Evolutionary conservation across 2,888 invertebrate genomes (phyloP).

Genomic region (Cosmia pyralina): DNA sequence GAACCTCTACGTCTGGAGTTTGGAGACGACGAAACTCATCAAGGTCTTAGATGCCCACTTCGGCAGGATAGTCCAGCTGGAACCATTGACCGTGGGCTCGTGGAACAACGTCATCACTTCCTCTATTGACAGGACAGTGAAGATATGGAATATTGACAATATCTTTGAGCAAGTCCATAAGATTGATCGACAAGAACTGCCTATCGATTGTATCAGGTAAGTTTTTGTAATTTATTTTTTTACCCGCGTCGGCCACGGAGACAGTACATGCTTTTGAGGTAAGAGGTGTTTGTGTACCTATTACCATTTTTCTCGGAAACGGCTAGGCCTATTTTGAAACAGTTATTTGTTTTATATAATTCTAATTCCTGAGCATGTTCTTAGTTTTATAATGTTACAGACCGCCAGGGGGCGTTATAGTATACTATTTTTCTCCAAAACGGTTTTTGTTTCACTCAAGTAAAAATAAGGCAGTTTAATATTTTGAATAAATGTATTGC

Average conservation of each 20-base stretch:
- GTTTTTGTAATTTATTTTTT: background rate
- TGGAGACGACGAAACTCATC: constrained; percentile 94
- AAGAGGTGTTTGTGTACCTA: too few species aligned
- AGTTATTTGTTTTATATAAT: too few species aligned
- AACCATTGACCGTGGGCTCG: constrained; percentile 95
- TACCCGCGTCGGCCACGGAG: background rate
- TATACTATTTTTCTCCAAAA: too few species aligned
- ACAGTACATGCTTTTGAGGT: too few species aligned
- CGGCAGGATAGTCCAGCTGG: constrained; percentile 97
- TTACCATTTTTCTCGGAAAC: too few species aligned
- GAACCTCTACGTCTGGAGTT: constrained; percentile 98
- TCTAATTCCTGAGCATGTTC: too few species aligned
- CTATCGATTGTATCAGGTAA: constrained; percentile 97
- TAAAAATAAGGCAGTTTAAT: too few species aligned
- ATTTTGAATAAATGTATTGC: too few species aligned
- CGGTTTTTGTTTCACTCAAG: too few species aligned
- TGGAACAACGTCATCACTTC: constrained; percentile 99
- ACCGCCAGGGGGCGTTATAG: too few species aligned
- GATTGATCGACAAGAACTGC: constrained; percentile 98
- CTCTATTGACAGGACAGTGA: constrained; percentile 99
- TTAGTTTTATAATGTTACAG: too few species aligned
- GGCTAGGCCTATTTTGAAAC: too few species aligned
- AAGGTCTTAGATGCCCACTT: constrained; percentile 99
- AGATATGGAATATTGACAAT: constrained; percentile 99
- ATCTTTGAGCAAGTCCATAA: constrained; percentile 99